A percentile compares a stretch with the other conserved stretches of the same genome.
Conservation (phyloP, 2,113 vertebrate species). For the Galbula dea region DNA sequence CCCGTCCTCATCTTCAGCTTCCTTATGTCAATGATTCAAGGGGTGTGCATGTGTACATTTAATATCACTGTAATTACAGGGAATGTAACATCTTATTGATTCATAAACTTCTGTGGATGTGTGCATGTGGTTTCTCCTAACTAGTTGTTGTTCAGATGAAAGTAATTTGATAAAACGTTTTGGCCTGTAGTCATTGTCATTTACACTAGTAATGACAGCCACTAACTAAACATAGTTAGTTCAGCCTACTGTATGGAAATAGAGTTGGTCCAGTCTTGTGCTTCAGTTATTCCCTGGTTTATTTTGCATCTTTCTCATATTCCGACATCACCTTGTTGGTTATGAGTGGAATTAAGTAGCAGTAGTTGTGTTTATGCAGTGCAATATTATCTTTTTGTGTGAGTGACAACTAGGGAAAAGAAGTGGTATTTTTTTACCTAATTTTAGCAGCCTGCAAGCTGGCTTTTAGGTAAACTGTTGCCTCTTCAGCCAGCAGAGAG, state of each 20-base stretch:
- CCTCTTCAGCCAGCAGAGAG: neutral
- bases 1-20: neutral
- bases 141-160: slow-evolving; percentile 33
- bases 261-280: neutral
- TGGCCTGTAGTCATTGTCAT: neutral
- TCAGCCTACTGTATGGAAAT: neutral
- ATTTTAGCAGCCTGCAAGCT: neutral
- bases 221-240: neutral
- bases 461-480: neutral
- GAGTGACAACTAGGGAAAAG: neutral
- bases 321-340: neutral
- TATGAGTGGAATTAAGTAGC: neutral
- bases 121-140: neutral
- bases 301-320: neutral
- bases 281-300: neutral
- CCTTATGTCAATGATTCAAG: neutral
- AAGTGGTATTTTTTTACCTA: neutral
- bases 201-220: neutral
- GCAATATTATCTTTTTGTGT: neutral
- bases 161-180: slow-evolving; percentile 39
- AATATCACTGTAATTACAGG: neutral
- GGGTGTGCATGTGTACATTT: neutral
- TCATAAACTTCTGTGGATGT: neutral
- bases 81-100: neutral
- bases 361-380: neutral